These are phyloP conservation scores for Pseudocheirus occidentalis DNA, from an alignment of 2,797 vertebrate species.

Conservation along the genomic window DNA sequence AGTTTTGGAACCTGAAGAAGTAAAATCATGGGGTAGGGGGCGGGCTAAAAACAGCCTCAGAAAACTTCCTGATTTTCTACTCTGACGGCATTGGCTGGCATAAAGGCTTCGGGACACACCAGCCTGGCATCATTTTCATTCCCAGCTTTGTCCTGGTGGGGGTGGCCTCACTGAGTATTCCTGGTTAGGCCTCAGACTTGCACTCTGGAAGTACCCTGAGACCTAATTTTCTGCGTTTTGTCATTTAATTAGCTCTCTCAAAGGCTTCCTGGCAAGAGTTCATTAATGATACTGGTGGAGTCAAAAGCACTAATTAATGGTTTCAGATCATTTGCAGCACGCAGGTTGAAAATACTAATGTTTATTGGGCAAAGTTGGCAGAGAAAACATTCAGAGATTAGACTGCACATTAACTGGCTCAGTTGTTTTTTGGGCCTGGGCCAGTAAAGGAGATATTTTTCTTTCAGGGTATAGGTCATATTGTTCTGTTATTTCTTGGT, in stretches of 20 bases:
- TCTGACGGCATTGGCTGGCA: not conserved
- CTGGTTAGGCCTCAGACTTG: not conserved
- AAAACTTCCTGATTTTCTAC: not conserved
- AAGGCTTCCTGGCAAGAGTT: constrained; percentile 61
- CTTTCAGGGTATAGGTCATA: constrained; percentile 66
- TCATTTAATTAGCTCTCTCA: constrained; percentile 70
- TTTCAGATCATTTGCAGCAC: constrained; percentile 73
- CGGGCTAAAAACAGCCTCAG: not conserved
- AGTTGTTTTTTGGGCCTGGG: constrained; percentile 76
- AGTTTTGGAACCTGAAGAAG: constrained; percentile 27
- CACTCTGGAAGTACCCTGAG: not conserved
- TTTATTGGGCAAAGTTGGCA: constrained; percentile 77
- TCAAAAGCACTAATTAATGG: constrained; percentile 77
- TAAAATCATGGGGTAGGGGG: not conserved
- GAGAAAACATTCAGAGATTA: constrained; percentile 70
- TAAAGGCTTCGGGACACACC: not conserved
- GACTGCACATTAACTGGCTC: constrained; percentile 68
- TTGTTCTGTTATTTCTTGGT: constrained; percentile 54
- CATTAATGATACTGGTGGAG: constrained; percentile 58
- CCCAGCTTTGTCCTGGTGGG: not conserved
- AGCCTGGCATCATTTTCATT: not conserved
- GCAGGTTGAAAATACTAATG: constrained; percentile 71
- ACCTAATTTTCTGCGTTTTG: constrained; percentile 54
- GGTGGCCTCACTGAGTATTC: not conserved
- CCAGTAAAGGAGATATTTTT: constrained; percentile 75